A percentile compares a stretch with the other conserved stretches of the same genome.
Conservation (phyloP, 1,140 invertebrate species). For the Orchestia grillus region DNA sequence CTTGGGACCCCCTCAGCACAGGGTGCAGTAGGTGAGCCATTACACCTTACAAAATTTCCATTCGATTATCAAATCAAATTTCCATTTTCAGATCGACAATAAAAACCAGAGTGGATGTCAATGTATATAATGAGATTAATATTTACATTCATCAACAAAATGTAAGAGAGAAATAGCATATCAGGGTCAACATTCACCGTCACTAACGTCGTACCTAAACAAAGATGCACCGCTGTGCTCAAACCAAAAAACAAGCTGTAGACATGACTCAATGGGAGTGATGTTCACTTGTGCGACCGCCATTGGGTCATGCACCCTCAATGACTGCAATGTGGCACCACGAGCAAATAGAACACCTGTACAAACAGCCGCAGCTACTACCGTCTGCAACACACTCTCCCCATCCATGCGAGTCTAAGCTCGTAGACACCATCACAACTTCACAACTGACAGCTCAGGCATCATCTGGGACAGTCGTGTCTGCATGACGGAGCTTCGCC, state of each 20-base stretch:
- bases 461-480: neutral
- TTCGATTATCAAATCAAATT: neutral
- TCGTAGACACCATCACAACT: neutral
- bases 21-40: too few species aligned
- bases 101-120: neutral
- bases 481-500: too few species aligned
- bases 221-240: neutral
- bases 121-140: neutral
- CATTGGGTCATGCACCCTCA: neutral
- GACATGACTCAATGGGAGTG: neutral
- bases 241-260: neutral
- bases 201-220: neutral
- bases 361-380: neutral
- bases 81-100: neutral
- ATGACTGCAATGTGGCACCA: too few species aligned
- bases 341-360: neutral
- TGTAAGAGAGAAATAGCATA: neutral
- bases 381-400: neutral
- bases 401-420: neutral
- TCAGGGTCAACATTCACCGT: neutral
- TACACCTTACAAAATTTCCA: too few species aligned
- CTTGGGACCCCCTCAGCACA: too few species aligned
- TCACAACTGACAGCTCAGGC: neutral
- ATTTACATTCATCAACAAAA: constrained; percentile 3
- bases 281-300: neutral